Conservation (phyloP, 1,140 invertebrate species). For the Conus betulinus region DNA sequence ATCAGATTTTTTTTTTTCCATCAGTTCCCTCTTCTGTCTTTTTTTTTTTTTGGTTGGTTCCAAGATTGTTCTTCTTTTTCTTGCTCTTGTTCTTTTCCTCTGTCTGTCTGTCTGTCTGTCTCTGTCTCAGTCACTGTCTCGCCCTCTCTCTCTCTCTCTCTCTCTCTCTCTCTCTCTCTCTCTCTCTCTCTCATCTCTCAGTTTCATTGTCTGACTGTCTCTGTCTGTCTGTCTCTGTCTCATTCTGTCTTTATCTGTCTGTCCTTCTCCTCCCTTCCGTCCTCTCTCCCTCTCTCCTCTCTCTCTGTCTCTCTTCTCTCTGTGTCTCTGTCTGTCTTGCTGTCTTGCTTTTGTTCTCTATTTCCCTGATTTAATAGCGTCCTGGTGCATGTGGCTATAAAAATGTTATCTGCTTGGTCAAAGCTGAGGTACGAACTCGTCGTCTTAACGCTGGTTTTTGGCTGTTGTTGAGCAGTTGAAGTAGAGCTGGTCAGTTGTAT, state of each 20-base stretch:
- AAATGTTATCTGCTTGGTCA: neutral
- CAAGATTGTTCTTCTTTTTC: neutral
- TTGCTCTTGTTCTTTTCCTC: neutral
- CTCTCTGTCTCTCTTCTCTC: no score
- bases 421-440: neutral
- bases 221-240: neutral
- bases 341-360: neutral
- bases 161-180: neutral
- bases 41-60: neutral
- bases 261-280: no score
- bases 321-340: no score
- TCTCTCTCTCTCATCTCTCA: no score
- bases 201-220: neutral
- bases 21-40: conserved; percentile 74
- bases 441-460: neutral
- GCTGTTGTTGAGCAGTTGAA: neutral
- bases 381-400: neutral
- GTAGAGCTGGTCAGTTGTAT: neutral
- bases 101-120: neutral
- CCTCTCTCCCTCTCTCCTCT: no score
- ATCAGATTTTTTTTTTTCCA: neutral
- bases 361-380: neutral
- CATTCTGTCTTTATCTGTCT: neutral
- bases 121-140: neutral
- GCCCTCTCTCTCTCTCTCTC: neutral